Evolutionary conservation across 2,888 invertebrate genomes (phyloP).

Genomic region (Dendrolimus pini): DNA sequence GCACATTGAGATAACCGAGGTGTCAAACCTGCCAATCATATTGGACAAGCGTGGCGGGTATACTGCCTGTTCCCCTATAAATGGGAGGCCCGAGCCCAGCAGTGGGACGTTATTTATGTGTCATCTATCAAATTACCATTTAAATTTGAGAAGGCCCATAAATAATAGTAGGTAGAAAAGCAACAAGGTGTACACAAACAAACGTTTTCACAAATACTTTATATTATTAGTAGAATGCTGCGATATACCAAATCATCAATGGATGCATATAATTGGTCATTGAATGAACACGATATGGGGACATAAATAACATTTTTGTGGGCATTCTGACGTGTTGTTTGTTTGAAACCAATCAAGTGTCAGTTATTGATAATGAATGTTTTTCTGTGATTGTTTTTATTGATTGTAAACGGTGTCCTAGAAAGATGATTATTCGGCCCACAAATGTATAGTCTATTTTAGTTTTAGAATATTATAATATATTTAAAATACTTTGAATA

Average conservation of each 20-base stretch:
- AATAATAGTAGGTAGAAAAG: slow-evolving; percentile 46
- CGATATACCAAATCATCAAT: neutral
- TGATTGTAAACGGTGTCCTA: neutral
- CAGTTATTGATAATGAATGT: neutral
- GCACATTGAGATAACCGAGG: too few relatives aligned
- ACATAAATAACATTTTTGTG: slow-evolving; percentile 45
- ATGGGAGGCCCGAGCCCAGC: too few relatives aligned
- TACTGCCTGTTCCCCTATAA: too few relatives aligned
- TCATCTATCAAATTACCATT: too few relatives aligned
- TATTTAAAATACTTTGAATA: too few relatives aligned
- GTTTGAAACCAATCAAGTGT: slow-evolving; percentile 1
- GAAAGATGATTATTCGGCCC: neutral
- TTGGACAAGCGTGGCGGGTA: too few relatives aligned
- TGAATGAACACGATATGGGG: slow-evolving; percentile 43
- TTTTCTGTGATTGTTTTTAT: neutral
- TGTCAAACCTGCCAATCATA: too few relatives aligned
- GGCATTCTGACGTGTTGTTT: slow-evolving; percentile 19
- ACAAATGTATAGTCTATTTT: neutral
- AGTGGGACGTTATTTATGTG: too few relatives aligned
- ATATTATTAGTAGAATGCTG: neutral
- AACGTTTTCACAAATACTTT: neutral
- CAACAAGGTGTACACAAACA: neutral
- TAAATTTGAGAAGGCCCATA: too few relatives aligned
- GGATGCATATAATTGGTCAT: slow-evolving; percentile 37
- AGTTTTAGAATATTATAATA: too few relatives aligned